Conservation (phyloP, 2,113 vertebrate genomes). For the Onychostruthus taczanowskii region DNA sequence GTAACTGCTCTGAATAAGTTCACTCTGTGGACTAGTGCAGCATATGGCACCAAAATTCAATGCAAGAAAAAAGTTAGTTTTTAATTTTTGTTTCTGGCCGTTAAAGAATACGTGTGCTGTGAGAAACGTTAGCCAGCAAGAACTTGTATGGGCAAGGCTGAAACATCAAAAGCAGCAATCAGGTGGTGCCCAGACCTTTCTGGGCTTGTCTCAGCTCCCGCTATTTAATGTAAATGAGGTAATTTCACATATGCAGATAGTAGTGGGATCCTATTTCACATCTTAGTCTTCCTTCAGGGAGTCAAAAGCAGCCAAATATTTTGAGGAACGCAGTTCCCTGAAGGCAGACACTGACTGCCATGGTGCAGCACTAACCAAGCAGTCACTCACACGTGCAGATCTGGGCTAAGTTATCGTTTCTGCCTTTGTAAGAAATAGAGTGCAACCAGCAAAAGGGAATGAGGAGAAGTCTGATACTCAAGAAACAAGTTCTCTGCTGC, state of each 20-base stretch:
- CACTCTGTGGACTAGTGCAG: not conserved
- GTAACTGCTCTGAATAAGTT: not conserved
- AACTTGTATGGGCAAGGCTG: not conserved
- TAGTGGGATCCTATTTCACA: not conserved
- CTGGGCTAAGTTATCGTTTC: not conserved
- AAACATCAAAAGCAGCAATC: not conserved
- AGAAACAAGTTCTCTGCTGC: not conserved
- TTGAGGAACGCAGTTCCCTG: not conserved
- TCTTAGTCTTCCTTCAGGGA: not conserved
- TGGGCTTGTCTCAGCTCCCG: not conserved
- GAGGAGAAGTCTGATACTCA: not conserved
- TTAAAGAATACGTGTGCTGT: not conserved
- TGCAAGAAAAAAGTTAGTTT: not conserved
- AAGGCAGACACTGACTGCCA: not conserved
- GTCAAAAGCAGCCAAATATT: not conserved
- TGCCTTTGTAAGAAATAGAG: not conserved
- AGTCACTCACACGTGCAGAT: not conserved
- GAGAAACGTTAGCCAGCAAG: not conserved
- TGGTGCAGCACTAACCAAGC: not conserved
- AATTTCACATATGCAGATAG: not conserved
- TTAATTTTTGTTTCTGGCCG: not conserved
- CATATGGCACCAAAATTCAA: not conserved
- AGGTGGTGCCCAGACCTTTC: not conserved
- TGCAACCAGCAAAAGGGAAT: not conserved
- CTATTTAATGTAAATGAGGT: constrained; percentile 4